Conservation (phyloP, 2,888 invertebrate species). For the Microplitis manilae region DNA sequence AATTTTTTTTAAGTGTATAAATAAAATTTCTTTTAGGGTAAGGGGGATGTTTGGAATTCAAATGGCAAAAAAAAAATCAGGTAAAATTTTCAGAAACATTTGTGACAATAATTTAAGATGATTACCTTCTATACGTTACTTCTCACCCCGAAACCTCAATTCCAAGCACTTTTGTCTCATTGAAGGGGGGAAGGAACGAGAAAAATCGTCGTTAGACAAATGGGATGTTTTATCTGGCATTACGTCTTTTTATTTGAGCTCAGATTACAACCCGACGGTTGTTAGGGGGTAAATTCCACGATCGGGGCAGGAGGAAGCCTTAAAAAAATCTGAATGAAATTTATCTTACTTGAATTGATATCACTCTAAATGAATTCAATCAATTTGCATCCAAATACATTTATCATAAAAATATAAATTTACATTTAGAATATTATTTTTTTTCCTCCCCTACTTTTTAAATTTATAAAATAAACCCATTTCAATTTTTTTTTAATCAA, state of each 20-base stretch:
- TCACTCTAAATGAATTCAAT: slow-evolving; percentile 1
- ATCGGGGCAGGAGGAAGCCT: slow-evolving; percentile 12
- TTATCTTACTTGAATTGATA: slow-evolving; percentile 9
- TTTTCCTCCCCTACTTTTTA: neutral
- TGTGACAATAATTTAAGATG: slow-evolving; percentile 61
- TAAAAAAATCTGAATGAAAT: slow-evolving; percentile 8
- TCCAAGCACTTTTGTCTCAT: slow-evolving; percentile 22
- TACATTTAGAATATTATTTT: neutral
- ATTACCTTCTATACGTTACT: slow-evolving; percentile 61
- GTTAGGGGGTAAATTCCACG: slow-evolving; percentile 2
- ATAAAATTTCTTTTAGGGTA: too few relatives aligned
- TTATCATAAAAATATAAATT: slow-evolving; percentile 1
- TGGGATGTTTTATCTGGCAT: slow-evolving; percentile 70
- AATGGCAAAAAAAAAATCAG: slow-evolving; percentile 59
- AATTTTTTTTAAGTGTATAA: too few relatives aligned
- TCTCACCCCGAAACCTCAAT: slow-evolving; percentile 30
- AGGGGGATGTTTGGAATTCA: neutral
- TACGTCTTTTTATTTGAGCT: slow-evolving; percentile 69
- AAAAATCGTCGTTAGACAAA: slow-evolving; percentile 71
- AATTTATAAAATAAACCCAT: neutral
- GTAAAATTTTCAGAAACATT: slow-evolving; percentile 49
- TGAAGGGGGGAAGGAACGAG: slow-evolving; percentile 46
- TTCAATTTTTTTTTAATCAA: neutral
- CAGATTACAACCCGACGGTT: slow-evolving; percentile 60
- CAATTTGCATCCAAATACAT: slow-evolving; percentile 6